These are phyloP conservation scores for Epinotia ramella DNA, from an alignment of 2,888 invertebrate genomes.

Conservation along the genomic window DNA sequence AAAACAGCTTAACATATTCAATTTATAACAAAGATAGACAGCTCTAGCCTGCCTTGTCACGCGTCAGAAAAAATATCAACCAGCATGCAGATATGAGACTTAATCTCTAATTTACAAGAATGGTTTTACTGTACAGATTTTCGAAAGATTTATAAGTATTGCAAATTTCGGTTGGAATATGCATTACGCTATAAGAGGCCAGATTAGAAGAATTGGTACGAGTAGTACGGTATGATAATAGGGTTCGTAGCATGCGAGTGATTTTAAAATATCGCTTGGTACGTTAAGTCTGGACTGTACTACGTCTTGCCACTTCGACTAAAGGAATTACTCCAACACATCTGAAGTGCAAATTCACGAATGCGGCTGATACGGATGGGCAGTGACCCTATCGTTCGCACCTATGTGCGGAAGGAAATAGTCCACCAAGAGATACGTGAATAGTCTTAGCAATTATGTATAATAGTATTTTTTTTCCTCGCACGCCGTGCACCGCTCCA, in stretches of 20 bases:
- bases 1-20: constrained; percentile 73
- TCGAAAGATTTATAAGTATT: neutral
- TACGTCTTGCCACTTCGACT: no score
- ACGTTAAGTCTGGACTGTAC: no score
- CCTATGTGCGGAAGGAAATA: no score
- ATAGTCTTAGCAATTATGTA: no score
- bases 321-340: no score
- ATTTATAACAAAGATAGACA: constrained; percentile 58
- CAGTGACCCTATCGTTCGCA: no score
- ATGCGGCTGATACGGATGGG: no score
- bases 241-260: neutral
- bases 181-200: constrained; percentile 15
- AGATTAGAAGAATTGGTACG: neutral
- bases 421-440: no score
- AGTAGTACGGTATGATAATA: neutral
- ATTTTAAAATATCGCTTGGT: neutral
- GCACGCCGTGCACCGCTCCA: no score
- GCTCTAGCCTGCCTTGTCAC: constrained; percentile 47
- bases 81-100: constrained; percentile 16
- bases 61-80: constrained; percentile 20
- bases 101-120: constrained; percentile 9
- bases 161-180: constrained; percentile 18
- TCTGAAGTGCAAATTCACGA: no score
- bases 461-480: no score
- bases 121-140: neutral